Evolutionary conservation across 2,888 invertebrate species (phyloP), one percentile per base, ranked within the genome.

Genomic region (Stenurella melanura): DNA sequence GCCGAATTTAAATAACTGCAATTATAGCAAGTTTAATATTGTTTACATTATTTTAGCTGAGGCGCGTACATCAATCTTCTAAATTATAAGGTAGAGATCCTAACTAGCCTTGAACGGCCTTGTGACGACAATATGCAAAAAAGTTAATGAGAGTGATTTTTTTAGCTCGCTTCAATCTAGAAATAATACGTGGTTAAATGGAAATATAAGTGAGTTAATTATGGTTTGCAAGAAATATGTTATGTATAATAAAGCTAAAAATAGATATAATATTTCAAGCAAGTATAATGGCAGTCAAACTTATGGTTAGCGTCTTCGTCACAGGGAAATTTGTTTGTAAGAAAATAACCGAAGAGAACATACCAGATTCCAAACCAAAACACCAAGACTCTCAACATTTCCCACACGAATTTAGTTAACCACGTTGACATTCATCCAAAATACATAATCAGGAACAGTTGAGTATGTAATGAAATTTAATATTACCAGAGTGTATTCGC

Each of bases 121-220:
- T 64, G 64, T 10, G 64, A 34, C 38, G 63, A 42, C 19, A 18
- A 21, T n/a, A 9, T 4, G 19, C 18, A n/a, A 64, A 64, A 64
- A 64, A 64, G 19, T 42, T 42, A 21, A 42, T 42, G 42, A 42
- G 15, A 18, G 18, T 21, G 18, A 15, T 63, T 64, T 64, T 63
- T 42, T 38, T 50, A 50, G 10, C 18, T 64, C 5, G 26, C 19
- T 18, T 64, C 64, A 42, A 19, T 64, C 64, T 64, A 64, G 19
- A 42, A 64, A 30, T 64, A 64, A 64, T 64, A 21, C 50, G 19
- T 64, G 17, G 42, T 42, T 64, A 64, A 64, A 64, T 18, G 64
- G 42, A 21, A 64, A 42, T 42, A 42, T 42, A 42, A 42, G 19
- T 21, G 42, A 42, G 42, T 42, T 18, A 64, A 19, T 64, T 38